Evolutionary conservation across 2,113 vertebrate genomes (phyloP).

Genomic region (Muscicapa adusta): DNA sequence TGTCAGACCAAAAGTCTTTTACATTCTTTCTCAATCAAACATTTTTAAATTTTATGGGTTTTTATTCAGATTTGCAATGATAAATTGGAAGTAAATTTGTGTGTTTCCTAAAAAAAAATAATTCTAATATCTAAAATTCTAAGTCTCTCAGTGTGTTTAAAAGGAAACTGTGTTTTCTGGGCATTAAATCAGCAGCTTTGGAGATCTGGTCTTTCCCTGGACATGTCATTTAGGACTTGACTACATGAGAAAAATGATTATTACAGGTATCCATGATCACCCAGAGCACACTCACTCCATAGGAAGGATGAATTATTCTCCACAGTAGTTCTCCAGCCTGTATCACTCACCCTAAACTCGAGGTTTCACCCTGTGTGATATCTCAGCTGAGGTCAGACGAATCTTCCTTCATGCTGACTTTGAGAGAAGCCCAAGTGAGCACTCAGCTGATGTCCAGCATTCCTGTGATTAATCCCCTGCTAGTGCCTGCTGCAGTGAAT

Average conservation of each 20-base stretch:
- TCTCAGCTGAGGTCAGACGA: background rate
- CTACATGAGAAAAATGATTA: background rate
- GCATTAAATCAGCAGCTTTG: background rate
- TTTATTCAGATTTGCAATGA: background rate
- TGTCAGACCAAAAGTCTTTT: background rate
- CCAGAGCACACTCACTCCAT: background rate
- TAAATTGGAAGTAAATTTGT: background rate
- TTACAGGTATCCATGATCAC: background rate
- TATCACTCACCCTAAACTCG: background rate
- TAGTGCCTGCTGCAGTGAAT: background rate
- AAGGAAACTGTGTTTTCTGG: background rate
- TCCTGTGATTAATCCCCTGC: background rate
- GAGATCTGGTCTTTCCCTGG: background rate
- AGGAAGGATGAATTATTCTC: background rate
- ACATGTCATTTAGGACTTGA: background rate
- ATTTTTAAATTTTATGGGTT: background rate
- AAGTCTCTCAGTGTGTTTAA: background rate
- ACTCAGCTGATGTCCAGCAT: background rate
- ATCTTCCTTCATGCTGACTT: background rate
- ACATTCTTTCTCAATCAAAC: background rate
- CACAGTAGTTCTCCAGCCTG: accelerated
- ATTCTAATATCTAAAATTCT: background rate
- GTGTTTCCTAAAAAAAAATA: background rate
- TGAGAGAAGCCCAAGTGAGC: background rate
- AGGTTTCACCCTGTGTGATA: background rate